Evolutionary conservation across 2,797 vertebrate genomes (phyloP).

Genomic region (Cephalopachus bancanus): DNA sequence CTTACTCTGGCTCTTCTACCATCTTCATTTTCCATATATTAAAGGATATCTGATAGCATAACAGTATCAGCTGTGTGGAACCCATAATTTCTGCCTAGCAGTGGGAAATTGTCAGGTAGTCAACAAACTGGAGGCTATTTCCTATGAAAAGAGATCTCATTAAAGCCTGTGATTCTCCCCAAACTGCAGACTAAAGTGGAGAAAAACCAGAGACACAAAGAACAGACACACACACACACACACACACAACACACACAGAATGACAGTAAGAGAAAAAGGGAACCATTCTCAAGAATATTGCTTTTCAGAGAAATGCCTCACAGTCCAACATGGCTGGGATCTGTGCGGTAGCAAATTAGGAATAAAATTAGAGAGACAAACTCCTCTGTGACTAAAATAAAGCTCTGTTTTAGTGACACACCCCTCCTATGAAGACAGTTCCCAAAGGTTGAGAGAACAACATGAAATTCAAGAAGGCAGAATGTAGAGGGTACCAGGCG

Average conservation of each 20-base stretch:
- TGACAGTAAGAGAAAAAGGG: background rate
- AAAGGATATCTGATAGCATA: background rate
- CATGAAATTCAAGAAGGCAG: background rate
- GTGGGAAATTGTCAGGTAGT: no score
- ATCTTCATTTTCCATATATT: background rate
- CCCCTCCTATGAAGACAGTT: rapidly evolving
- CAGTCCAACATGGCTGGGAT: no score
- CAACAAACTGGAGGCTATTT: background rate
- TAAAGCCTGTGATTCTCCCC: background rate
- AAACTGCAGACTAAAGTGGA: background rate
- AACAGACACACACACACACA: background rate
- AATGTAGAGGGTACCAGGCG: rapidly evolving
- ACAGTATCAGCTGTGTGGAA: rapidly evolving
- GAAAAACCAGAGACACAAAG: background rate
- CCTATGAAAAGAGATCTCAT: background rate
- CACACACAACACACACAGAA: no score
- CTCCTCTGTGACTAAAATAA: background rate
- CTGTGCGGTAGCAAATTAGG: background rate
- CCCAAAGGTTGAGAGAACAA: background rate
- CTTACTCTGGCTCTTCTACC: background rate
- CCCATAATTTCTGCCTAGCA: background rate
- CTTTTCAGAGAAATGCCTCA: background rate
- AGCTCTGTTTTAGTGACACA: background rate
- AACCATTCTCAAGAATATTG: background rate
- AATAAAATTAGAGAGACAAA: background rate